phyloP scores from a whole-genome alignment of 2,113 vertebrate species.

The Equus przewalskii region DNA sequence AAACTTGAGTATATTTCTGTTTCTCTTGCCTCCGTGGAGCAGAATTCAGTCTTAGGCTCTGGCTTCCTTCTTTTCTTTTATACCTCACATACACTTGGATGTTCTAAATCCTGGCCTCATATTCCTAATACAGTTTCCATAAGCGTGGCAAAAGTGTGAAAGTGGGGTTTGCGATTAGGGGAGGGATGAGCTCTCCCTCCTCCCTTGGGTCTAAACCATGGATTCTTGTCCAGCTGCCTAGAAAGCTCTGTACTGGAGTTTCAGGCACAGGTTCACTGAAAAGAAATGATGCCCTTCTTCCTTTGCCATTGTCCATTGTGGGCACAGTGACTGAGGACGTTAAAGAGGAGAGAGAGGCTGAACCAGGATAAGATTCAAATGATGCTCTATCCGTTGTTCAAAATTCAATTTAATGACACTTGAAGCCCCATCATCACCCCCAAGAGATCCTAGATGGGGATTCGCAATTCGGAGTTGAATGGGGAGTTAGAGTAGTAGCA shows the following conservation, averaged over 20 bases:
- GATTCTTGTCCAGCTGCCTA: not conserved
- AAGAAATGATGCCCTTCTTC: not conserved
- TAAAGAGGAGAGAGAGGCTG: not conserved
- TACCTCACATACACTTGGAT: not conserved
- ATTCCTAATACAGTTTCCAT: not conserved
- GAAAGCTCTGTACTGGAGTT: not conserved
- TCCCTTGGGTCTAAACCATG: not conserved
- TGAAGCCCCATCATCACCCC: not conserved
- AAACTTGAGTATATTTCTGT: not conserved
- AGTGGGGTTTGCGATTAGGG: not conserved
- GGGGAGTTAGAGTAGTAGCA: not conserved
- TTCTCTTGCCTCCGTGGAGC: not conserved
- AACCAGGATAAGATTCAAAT: slow-evolving; percentile 29
- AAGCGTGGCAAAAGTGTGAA: not conserved
- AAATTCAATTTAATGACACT: not conserved
- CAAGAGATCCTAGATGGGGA: not conserved
- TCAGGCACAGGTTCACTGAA: not conserved
- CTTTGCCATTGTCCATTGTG: not conserved
- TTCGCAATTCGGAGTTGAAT: not conserved
- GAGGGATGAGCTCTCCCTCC: not conserved
- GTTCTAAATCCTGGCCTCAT: slow-evolving; percentile 11
- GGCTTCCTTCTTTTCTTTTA: not conserved
- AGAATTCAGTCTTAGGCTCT: not conserved
- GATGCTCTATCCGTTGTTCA: not conserved
- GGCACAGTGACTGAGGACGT: not conserved